Conservation (phyloP, 2,113 vertebrate species). For the Ictalurus punctatus region DNA sequence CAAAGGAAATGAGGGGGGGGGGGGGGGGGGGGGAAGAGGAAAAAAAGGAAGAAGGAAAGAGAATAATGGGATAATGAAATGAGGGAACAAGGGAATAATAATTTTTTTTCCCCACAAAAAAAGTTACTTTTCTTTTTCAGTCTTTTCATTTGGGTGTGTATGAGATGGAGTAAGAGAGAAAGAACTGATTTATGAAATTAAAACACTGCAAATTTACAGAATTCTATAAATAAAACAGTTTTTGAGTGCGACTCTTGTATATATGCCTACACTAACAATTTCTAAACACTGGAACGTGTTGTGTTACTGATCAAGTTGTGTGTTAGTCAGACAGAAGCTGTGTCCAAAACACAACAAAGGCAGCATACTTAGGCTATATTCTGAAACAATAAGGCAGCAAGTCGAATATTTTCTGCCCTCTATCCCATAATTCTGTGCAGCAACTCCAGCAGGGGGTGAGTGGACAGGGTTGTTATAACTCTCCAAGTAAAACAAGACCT, state of each 20-base stretch:
- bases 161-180: not conserved
- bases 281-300: not conserved
- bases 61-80: conserved; percentile 10
- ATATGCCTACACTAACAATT: not conserved
- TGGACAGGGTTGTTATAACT: not conserved
- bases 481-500: not conserved
- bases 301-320: too few species aligned
- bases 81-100: conserved; percentile 4
- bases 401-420: not conserved
- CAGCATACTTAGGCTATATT: not conserved
- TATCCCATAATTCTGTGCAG: not conserved
- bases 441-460: not conserved
- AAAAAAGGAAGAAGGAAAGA: not conserved
- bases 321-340: not conserved
- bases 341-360: not conserved
- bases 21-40: too few species aligned
- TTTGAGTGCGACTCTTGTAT: not conserved
- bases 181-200: not conserved
- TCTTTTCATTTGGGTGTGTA: not conserved
- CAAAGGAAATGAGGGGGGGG: not conserved
- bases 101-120: not conserved
- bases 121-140: conserved; percentile 1
- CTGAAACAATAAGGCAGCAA: not conserved
- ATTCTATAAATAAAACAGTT: not conserved
- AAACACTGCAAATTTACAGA: not conserved